These are phyloP conservation scores for Pantherophis alleghaniensis DNA, from an alignment of 2,797 vertebrate genomes.

Conservation along the genomic window DNA sequence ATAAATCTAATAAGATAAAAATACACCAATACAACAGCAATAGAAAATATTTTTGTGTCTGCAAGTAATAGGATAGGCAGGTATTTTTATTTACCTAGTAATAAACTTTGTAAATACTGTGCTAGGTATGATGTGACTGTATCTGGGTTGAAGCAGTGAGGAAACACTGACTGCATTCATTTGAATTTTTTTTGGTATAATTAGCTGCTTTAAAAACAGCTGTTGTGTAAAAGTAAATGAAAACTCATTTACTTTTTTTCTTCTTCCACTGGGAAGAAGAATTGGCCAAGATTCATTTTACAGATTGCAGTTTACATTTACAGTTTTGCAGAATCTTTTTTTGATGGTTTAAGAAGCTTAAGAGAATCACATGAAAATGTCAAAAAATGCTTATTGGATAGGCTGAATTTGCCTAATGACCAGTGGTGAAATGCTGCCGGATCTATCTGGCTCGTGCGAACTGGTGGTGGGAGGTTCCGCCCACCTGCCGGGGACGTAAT, in stretches of 20 bases:
- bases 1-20: background rate
- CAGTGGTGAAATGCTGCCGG: no score
- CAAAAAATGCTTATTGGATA: background rate
- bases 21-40: background rate
- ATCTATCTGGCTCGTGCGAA: no score
- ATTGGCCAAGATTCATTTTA: background rate
- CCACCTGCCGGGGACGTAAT: no score
- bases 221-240: background rate
- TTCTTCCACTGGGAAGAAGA: background rate
- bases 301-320: background rate
- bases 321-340: background rate
- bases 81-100: background rate
- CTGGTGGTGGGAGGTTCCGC: no score
- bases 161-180: background rate
- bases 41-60: background rate
- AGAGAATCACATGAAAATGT: slow-evolving; percentile 17
- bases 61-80: background rate
- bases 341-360: slow-evolving; percentile 18
- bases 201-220: background rate
- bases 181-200: background rate
- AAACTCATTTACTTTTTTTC: background rate
- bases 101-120: background rate
- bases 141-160: background rate
- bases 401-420: background rate
- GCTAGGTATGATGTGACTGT: background rate